Evolutionary conservation across 2,888 invertebrate species (phyloP), one percentile per base, ranked within the genome.

Genomic region (Synanthedon tipuliformis): DNA sequence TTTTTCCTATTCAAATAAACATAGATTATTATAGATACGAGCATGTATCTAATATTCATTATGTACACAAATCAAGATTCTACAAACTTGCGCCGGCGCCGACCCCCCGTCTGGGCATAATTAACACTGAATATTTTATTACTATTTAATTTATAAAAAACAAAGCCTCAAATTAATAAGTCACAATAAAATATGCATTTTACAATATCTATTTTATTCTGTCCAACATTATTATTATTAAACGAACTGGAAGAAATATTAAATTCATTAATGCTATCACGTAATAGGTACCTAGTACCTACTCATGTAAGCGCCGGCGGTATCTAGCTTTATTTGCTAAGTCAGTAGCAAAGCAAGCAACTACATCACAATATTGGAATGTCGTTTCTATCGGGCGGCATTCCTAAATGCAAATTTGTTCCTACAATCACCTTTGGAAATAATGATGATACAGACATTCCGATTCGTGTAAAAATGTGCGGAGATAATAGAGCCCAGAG

Each of bases 321-420:
- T 72, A 73, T 69, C 68, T 61, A 56, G 54, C 67, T 66, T 73
- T 81, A 82, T 83, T 84, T 82, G 81, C 79, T 76, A 83, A 83
- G 78, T 80, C 68, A 75, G 68, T 72, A 68, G 75, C n/a, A n/a
- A n/a, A n/a, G n/a, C n/a, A n/a, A n/a, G n/a, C 78, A 68, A 75
- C 78, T 69, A 70, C 61, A 69, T 66, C 54, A 56, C 51, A 51
- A 62, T 63, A 57, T 62, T 58, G 81, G 84, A 83, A 84, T 85
- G 84, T 73, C 60, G 79, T 73, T 34, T 77, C 75, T 76, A 82
- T 78, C 78, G 69, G 69, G 77, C 80, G 67, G 64, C 84, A 86
- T 86, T 86, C 85, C 72, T 79, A 69, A 78, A 80, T 75, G 70
- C 70, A 62, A 68, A 71, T 72, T 74, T 78, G 73, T 68, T 68